Evolutionary conservation across 1,140 invertebrate species (phyloP), one percentile per base, ranked within the genome.

Genomic region (Conus betulinus): DNA sequence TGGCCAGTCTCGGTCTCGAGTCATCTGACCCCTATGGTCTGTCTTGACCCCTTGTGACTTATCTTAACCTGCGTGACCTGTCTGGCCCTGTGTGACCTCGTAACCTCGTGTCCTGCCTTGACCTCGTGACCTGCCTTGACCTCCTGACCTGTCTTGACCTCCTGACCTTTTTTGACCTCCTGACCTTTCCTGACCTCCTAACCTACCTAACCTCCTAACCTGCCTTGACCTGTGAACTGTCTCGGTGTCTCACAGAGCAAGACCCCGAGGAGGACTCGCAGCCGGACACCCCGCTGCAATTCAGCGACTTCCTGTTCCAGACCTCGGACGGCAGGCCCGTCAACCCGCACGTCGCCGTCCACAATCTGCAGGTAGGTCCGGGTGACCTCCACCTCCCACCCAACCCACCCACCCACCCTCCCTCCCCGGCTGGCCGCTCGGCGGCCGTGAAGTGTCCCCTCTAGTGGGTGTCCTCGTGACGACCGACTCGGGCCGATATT

Each of bases 211-310:
- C 20, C n/a, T 17, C n/a, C 20, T 74, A 0, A 74, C 23, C 20
- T 8, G 7, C 4, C 13, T n/a, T 23, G 13, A 74, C n/a, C 11
- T 20, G 20, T n/a, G 67, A n/a, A 7, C 7, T 20, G 60, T 74
- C n/a, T 39, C 25, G 23, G 3, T 25, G 53, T n/a, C 3, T 71
- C 17, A 3, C 85, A 87, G 85, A 87, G 17, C 27, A 78, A 20
- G 63, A 74, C 4, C 17, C 51, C 13, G 81, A 20, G 5, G 39
- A 52, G 63, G 84, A 85, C 11, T 25, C 63, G 7, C 25, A 27
- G 11, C 84, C 74, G 13, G 85, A 87, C 71, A 87, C 85, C 5
- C n/a, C 74, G 7, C 71, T 87, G 39, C 85, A 87, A 71, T 79
- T 55, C 53, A 13, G 25, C 10, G 20, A 78, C 20, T 74, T 74